Conservation (phyloP, 2,888 invertebrate genomes). For the Thera britannica region DNA sequence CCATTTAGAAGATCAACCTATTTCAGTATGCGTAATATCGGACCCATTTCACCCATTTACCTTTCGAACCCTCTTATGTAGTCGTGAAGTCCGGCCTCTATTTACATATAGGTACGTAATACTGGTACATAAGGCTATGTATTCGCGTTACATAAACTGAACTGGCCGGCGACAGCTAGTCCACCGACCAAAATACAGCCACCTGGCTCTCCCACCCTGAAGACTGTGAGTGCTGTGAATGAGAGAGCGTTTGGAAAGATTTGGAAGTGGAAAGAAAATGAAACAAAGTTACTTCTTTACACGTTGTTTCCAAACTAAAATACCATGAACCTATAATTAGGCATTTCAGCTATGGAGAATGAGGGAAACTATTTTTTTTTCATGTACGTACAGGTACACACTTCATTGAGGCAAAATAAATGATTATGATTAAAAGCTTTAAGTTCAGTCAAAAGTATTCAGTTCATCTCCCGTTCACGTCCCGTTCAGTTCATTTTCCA, state of each 20-base stretch:
- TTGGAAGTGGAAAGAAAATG: not conserved
- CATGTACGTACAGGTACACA: no score
- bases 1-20: not conserved
- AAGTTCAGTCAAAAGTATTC: no score
- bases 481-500: no score
- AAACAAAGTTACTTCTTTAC: no score
- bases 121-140: constrained; percentile 59
- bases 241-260: constrained; percentile 35
- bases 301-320: no score
- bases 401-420: no score
- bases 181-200: constrained; percentile 81
- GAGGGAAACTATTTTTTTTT: no score
- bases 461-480: no score
- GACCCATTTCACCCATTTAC: constrained; percentile 20
- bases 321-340: no score
- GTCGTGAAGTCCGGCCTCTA: constrained; percentile 29
- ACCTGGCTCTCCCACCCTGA: constrained; percentile 77
- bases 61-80: constrained; percentile 26
- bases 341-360: no score
- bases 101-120: constrained; percentile 38
- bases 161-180: constrained; percentile 67
- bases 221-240: constrained; percentile 26
- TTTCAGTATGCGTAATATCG: constrained; percentile 6
- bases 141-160: constrained; percentile 72
- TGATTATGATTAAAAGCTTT: no score